Evolutionary conservation across 2,888 invertebrate species (phyloP).

Genomic region (Shargacucullia verbasci): DNA sequence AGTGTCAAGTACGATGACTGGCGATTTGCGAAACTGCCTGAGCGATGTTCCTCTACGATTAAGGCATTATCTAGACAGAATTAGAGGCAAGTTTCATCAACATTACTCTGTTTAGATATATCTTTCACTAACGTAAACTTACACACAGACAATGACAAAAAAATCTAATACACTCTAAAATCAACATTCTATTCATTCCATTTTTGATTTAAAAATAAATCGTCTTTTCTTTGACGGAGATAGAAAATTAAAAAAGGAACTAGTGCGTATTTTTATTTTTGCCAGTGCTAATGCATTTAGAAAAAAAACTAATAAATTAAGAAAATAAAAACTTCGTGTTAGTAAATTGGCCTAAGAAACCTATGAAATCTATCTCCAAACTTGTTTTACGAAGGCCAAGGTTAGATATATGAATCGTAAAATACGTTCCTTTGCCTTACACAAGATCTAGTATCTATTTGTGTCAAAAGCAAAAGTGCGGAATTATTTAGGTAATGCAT

Average conservation of each 20-base stretch:
- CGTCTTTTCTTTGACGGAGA: slow-evolving; percentile 1
- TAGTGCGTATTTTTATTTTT: slow-evolving; percentile 1
- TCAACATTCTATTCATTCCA: not conserved
- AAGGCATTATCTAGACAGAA: slow-evolving; percentile 50
- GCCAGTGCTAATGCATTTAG: slow-evolving; percentile 10
- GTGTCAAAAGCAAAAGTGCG: too few species aligned
- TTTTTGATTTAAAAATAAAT: slow-evolving; percentile 15
- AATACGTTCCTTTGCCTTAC: too few species aligned
- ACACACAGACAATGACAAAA: not conserved
- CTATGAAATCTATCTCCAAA: not conserved
- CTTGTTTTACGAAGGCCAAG: not conserved
- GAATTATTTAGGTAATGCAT: too few species aligned
- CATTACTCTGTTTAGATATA: slow-evolving; percentile 33
- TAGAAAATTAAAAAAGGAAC: slow-evolving; percentile 10
- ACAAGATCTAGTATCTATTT: too few species aligned
- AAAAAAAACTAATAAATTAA: too few species aligned
- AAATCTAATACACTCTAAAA: not conserved
- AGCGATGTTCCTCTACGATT: slow-evolving; percentile 42
- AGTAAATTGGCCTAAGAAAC: too few species aligned
- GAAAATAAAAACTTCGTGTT: too few species aligned
- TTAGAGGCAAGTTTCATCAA: slow-evolving; percentile 30
- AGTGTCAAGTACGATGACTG: slow-evolving; percentile 59
- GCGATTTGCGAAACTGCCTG: slow-evolving; percentile 43
- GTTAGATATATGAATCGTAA: too few species aligned
- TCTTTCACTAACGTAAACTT: slow-evolving; percentile 8